Base-by-base conservation (phyloP, 2,888 invertebrate species). In the Pollenia amentaria region DNA sequence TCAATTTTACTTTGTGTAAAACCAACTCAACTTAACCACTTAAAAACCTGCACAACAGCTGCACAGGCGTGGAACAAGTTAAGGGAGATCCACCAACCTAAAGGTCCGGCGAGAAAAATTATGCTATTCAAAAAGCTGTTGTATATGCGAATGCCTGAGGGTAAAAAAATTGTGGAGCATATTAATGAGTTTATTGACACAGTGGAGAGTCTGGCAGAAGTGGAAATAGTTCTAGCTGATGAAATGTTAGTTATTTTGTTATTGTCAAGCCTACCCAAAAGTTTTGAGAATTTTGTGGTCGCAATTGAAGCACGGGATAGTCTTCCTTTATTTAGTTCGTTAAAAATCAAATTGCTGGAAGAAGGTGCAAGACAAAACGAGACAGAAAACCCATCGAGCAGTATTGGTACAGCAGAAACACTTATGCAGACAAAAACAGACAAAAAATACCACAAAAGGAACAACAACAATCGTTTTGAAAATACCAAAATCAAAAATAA, bases 211-310 rank as follows among this genome's bases (percentile, higher is more conserved):
- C 21, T 88, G 8, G 65, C 75, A 1, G 88, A 88, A 18, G 82
- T 81, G 2, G 81, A 82, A 0, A 72, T 88, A 16, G 8, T 12
- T 16, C 3, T 84, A 1, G 73, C 79, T 46, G 83, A 85, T 51
- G 82, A 88, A 38, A 60, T 85, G 1, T 53, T 88, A 3, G 78
- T 77, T 0, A 82, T 82, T 53, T 81, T 85, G 46, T 57, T 86
- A 14, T 65, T 85, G 18, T 64, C 85, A 42, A 87, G 81, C 16
- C 55, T 88, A 14, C 88, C 88, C 18, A 80, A 83, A 16, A 64
- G 69, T n/a, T 88, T 48, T 46, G 88, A 87, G 46, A 88, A 87
- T 18, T 77, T 88, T 38, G 87, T 86, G 1, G 80, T 87, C 2
- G 84, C 84, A 0, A 44, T 88, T 0, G 84, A 87, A 38, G 42